Base-by-base conservation (phyloP, 2,113 vertebrate species). In the Cheilinus undulatus region DNA sequence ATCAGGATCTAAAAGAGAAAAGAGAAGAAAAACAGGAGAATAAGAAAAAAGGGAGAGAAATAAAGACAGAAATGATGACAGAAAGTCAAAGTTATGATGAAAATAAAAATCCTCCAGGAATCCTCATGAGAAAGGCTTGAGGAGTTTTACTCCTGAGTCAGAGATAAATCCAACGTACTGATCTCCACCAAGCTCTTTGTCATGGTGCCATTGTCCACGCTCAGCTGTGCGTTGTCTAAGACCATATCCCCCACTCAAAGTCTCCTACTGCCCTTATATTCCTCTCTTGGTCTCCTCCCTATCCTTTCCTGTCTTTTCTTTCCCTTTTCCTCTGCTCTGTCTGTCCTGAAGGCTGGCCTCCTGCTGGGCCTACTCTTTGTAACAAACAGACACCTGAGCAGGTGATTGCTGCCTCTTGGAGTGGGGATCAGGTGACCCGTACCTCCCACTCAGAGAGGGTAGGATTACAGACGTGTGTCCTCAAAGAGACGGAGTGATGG, bases 301-400 rank as follows among this genome's bases (percentile, higher is more conserved):
- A n/a, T n/a, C n/a, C 15, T 43, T 45, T 5, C 51, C 32, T 34
- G 32, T 34, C 1, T 30, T 17, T 30, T 34, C 72, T 14, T 45
- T 46, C 4, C 49, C 1, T 20, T 36, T 42, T 49, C 27, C 32
- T 20, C 19, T 45, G 46, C 17, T 14, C 7, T 53, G 34, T 43
- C 42, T 24, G 22, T 48, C 26, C 10, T 27, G 51, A 27, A 50
- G 48, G 65, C 45, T 32, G 48, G 28, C 54, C 60, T 58, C 51
- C 57, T 69, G 67, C 23, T 3, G 51, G 57, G 59, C 11, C 69
- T 71, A 4, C 15, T 13, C 68, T 72, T 27, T 30, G 26, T n/a
- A 58, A 73, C 60, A 80, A 56, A 67, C 50, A 46, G 92, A 93
- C 79, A 93, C 86, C 90, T 88, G 93, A 94, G 88, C 71, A 74